These are phyloP conservation scores for Acridotheres tristis DNA, from an alignment of 2,797 vertebrate genomes.

Conservation along the genomic window DNA sequence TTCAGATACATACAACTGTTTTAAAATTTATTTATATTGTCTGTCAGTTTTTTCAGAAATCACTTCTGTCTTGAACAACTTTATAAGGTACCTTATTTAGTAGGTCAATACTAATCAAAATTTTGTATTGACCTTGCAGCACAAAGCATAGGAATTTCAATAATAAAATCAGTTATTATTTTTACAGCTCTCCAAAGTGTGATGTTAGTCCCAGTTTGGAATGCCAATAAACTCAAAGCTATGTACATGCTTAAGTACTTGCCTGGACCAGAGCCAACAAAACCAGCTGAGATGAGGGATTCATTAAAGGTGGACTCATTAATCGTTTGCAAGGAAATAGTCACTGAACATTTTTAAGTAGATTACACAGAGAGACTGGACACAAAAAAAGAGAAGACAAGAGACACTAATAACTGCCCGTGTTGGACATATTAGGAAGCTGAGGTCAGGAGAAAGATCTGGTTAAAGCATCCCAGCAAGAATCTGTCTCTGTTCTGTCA, in stretches of 20 bases:
- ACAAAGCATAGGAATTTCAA: slow-evolving; percentile 16
- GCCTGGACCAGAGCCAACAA: not conserved
- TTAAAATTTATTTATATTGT: not conserved
- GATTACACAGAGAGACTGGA: not conserved
- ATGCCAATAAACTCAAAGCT: slow-evolving; percentile 4
- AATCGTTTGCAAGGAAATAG: not conserved
- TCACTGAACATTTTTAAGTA: not conserved
- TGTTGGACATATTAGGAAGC: not conserved
- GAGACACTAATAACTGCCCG: not conserved
- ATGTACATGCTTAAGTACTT: slow-evolving; percentile 7
- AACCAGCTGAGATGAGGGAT: not conserved
- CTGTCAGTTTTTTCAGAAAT: slow-evolving; percentile 3
- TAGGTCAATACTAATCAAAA: not conserved
- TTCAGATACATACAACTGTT: not conserved
- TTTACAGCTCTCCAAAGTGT: slow-evolving; percentile 14
- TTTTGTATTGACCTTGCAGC: not conserved
- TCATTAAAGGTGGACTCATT: not conserved
- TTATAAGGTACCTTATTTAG: slow-evolving; percentile 1
- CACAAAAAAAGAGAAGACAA: not conserved
- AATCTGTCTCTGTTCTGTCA: not conserved
- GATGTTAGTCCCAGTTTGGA: not conserved
- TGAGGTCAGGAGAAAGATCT: not conserved
- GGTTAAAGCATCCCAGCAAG: not conserved
- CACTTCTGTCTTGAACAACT: not conserved
- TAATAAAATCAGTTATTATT: slow-evolving; percentile 39